Conservation (phyloP, 2,797 vertebrate species). For the Anolis apletophallus region DNA sequence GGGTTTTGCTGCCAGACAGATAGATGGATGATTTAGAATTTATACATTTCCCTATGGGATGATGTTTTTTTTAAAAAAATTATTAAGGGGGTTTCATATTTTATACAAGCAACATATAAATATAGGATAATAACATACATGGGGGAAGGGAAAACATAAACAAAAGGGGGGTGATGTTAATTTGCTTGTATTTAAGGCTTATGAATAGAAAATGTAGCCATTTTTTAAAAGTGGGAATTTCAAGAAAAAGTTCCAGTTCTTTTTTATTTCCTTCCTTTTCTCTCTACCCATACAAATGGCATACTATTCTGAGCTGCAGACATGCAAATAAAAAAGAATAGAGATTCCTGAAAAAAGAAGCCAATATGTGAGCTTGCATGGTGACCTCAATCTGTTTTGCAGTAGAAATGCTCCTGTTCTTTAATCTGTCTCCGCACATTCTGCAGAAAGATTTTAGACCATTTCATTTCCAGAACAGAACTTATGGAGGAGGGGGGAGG, state of each 20-base stretch:
- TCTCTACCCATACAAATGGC: neutral
- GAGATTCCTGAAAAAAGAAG: slow-evolving; percentile 15
- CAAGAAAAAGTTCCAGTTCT: neutral
- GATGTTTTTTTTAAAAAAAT: no score
- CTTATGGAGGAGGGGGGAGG: no score
- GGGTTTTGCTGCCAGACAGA: neutral
- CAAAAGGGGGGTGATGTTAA: neutral
- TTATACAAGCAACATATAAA: no score
- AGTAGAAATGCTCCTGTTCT: neutral
- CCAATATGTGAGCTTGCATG: neutral
- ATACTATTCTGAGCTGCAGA: neutral
- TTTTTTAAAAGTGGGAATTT: neutral
- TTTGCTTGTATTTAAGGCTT: neutral
- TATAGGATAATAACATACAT: no score
- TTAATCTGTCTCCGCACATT: neutral
- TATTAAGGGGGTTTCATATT: no score
- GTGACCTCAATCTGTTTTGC: neutral
- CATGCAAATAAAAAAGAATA: neutral
- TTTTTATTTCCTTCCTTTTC: neutral
- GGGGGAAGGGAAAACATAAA: no score
- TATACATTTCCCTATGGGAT: neutral
- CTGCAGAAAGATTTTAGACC: neutral
- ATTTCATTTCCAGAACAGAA: neutral
- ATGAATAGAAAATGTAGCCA: neutral
- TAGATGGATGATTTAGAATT: neutral